Evolutionary conservation across 2,797 vertebrate genomes (phyloP).

Genomic region (Psittacula derbiana): DNA sequence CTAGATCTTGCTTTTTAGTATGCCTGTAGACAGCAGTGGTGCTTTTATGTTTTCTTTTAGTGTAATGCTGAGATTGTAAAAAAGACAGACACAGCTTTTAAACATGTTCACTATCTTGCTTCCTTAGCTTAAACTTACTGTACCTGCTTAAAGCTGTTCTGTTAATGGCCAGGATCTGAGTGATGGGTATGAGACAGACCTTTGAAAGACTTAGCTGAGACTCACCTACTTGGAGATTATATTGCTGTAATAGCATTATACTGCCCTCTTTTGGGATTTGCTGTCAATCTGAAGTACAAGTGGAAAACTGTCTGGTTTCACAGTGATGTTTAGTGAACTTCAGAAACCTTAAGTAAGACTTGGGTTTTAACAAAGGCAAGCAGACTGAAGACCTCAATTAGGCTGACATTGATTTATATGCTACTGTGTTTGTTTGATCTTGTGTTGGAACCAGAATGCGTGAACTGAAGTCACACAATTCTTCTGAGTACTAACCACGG

Average conservation of each 20-base stretch:
- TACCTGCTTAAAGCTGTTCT: background rate
- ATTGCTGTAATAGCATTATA: background rate
- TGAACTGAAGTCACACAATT: background rate
- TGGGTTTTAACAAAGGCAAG: background rate
- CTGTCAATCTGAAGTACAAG: background rate
- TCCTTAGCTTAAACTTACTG: background rate
- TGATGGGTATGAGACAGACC: background rate
- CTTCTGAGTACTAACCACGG: background rate
- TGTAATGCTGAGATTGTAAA: background rate
- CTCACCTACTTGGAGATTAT: background rate
- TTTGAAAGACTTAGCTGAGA: background rate
- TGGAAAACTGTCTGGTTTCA: background rate
- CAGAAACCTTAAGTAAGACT: background rate
- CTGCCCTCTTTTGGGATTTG: background rate
- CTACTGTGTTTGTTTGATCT: background rate
- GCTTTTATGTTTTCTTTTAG: background rate
- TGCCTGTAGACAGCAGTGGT: background rate
- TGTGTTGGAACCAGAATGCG: background rate
- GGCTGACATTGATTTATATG: background rate
- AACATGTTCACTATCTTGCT: background rate
- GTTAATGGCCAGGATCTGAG: background rate
- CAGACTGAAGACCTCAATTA: background rate
- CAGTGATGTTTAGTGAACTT: background rate
- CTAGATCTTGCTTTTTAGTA: background rate
- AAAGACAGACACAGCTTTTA: background rate